phyloP scores from a whole-genome alignment of 2,113 vertebrate species.

The Illadopsis cleaveri region DNA sequence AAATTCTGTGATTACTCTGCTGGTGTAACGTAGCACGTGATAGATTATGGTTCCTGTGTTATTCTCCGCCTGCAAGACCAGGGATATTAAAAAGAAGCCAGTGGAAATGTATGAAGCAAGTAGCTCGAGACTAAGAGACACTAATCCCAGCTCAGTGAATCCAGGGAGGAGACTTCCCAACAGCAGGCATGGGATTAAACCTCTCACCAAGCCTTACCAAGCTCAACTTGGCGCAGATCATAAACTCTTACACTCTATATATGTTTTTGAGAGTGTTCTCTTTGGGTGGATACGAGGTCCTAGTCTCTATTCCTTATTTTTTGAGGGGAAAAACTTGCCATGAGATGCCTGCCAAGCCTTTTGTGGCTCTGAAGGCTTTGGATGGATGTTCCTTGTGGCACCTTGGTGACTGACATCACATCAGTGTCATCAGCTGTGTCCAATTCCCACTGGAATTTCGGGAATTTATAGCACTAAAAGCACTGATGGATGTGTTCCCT shows the following conservation, averaged over 20 bases:
- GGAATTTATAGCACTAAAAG: not conserved
- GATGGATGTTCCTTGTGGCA: rapidly evolving
- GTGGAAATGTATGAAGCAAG: not conserved
- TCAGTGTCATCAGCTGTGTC: not conserved
- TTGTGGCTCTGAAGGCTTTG: not conserved
- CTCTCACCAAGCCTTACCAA: not conserved
- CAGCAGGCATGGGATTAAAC: not conserved
- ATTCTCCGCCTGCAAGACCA: not conserved
- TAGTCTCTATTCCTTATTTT: not conserved
- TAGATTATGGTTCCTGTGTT: not conserved
- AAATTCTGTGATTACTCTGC: too few relatives aligned
- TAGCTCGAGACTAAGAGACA: not conserved
- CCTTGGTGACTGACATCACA: not conserved
- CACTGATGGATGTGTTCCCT: not conserved
- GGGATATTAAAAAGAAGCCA: not conserved
- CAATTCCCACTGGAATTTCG: not conserved
- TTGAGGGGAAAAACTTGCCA: not conserved
- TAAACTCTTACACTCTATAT: not conserved
- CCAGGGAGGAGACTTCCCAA: not conserved
- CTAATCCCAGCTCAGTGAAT: not conserved
- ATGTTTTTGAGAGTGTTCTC: not conserved
- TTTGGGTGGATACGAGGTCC: not conserved
- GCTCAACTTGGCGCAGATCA: not conserved
- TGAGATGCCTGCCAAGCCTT: rapidly evolving
- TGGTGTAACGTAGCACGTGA: not conserved